Base-by-base conservation (phyloP, 2,797 vertebrate species). In the Gadopsis bispinosus region DNA sequence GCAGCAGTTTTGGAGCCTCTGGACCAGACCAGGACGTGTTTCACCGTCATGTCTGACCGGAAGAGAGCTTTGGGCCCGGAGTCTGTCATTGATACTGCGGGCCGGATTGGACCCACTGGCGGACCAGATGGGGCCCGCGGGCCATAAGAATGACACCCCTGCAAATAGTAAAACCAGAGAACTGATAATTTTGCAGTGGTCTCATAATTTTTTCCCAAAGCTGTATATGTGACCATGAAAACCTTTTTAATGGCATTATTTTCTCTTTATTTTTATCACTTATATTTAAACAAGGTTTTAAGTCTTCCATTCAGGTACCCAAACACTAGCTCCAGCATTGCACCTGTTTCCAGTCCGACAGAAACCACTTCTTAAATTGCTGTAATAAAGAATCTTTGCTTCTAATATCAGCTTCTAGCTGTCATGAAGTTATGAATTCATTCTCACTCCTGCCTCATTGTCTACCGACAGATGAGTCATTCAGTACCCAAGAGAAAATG, bases 401-500 rank as follows among this genome's bases (percentile, higher is more conserved):
- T n/a, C 5, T 13, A 22, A 19, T 47, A 22, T 37, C 67, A 11
- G 37, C 51, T 37, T 16, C 13, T 37, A 5, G 17, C 7, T 10
- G 17, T 26, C 31, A 20, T 10, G 39, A 69, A 65, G 9, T 2
- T 50, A 9, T 20, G 0, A 62, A 50, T 33, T 50, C 5, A 76
- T 35, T 56, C 7, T 8, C 11, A 5, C 0, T 11, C 43, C 43
- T 12, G 10, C n/a, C 48, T 63, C 14, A 26, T 1, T n/a, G 1
- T 19, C 26, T 11, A 62, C 20, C 8, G 3, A 77, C 74, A 77
- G 22, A 20, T 0, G 59, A 77, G 33, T 73, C 26, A 89, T 54
- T 83, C 16, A 77, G 83, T 54, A 82, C 73, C 73, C 48, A 73
- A 82, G 69, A 87, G 81, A 88, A 87, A 75, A 82, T 87, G 67